Percentiles rank a stretch among this genome's conserved stretches.
Evolutionary conservation across 1,140 invertebrate species (phyloP).

Genomic region (Cyclina sinensis): DNA sequence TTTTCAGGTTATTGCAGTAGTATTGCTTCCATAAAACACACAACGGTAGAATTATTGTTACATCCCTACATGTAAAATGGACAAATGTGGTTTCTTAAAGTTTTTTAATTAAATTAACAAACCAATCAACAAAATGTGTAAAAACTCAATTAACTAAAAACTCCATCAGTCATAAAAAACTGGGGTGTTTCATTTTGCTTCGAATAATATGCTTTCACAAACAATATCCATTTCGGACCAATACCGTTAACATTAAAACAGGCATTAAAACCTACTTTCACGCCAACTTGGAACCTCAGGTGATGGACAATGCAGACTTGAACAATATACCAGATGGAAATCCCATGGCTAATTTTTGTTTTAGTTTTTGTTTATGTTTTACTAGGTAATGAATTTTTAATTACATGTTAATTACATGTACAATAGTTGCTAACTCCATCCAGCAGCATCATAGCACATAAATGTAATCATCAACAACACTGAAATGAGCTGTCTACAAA

Average conservation of each 20-base stretch:
- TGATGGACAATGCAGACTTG: constrained; percentile 7
- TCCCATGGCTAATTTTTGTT: neutral
- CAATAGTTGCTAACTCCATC: too few species aligned
- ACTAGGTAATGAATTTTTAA: neutral
- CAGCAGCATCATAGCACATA: too few species aligned
- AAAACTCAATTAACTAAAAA: neutral
- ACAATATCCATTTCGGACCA: too few species aligned
- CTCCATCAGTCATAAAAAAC: neutral
- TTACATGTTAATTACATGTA: too few species aligned
- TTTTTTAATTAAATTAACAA: neutral
- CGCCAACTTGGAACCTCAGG: neutral
- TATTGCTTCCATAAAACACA: too few species aligned
- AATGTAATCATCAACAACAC: too few species aligned
- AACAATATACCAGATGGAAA: neutral
- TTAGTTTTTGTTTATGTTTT: neutral
- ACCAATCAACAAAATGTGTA: neutral
- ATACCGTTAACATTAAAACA: neutral
- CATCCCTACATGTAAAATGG: too few species aligned
- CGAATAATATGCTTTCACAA: neutral
- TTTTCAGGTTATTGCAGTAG: too few species aligned
- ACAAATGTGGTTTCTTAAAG: neutral
- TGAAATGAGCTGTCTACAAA: too few species aligned
- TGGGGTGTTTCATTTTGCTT: neutral
- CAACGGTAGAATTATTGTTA: too few species aligned
- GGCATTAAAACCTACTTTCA: neutral